phyloP scores from a whole-genome alignment of 1,140 invertebrate species.

The Diorhabda elongata region DNA sequence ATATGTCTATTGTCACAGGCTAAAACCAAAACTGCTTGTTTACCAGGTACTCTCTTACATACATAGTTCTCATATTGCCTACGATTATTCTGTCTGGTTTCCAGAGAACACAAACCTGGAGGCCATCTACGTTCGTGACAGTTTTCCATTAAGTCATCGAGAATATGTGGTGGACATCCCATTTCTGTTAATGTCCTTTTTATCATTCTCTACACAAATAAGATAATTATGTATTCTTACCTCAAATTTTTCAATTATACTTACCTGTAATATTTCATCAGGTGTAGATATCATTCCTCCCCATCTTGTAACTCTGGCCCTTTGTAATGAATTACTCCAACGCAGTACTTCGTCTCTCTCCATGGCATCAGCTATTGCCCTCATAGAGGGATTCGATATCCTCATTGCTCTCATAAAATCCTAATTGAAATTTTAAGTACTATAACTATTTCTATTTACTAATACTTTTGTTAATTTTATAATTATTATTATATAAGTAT shows the following conservation, averaged over 20 bases:
- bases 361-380: constrained; percentile 86
- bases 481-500: too few relatives aligned
- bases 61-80: constrained; percentile 91
- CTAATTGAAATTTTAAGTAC: constrained; percentile 45
- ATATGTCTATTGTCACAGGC: constrained; percentile 93
- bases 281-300: constrained; percentile 97
- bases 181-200: constrained; percentile 87
- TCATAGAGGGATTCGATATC: constrained; percentile 82
- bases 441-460: not conserved
- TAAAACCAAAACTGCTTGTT: constrained; percentile 91
- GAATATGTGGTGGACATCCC: constrained; percentile 85
- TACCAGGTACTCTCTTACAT: constrained; percentile 89
- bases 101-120: constrained; percentile 82
- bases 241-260: not conserved
- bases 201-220: constrained; percentile 73
- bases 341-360: constrained; percentile 88
- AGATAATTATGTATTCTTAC: too few relatives aligned
- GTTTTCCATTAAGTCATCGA: constrained; percentile 94
- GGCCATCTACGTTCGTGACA: constrained; percentile 95
- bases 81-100: constrained; percentile 89
- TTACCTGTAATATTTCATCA: constrained; percentile 85
- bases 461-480: too few relatives aligned
- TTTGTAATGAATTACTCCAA: constrained; percentile 80
- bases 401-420: constrained; percentile 90
- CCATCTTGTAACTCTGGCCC: constrained; percentile 89